Evolutionary conservation across 2,888 invertebrate species (phyloP).

Genomic region (Acrocyrtus sp.): DNA sequence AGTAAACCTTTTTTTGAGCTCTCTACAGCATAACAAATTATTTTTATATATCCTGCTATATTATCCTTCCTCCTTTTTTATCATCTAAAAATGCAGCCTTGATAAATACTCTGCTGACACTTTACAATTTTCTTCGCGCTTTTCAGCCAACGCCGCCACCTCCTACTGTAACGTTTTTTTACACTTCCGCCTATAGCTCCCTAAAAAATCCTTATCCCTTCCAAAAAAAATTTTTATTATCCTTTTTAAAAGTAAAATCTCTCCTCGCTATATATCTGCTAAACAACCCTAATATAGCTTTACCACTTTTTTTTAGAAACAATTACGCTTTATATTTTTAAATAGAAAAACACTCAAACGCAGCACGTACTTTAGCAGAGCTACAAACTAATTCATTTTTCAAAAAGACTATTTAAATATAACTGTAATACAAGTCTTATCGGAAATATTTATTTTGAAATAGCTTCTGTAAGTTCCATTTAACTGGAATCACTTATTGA

Average conservation of each 20-base stretch:
- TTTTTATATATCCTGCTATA: too few relatives aligned
- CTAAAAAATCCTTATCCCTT: not conserved
- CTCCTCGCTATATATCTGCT: conserved; percentile 2
- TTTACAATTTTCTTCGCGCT: too few relatives aligned
- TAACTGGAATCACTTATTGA: conserved; percentile 9
- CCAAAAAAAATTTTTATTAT: not conserved
- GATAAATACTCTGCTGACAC: conserved; percentile 39
- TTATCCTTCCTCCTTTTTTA: not conserved
- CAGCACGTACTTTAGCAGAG: conserved; percentile 6
- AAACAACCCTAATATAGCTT: too few relatives aligned
- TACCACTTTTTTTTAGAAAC: not conserved
- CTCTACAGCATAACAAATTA: conserved; percentile 19
- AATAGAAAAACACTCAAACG: conserved; percentile 30
- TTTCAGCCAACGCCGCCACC: too few relatives aligned
- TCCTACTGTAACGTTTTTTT: too few relatives aligned
- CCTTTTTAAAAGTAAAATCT: conserved; percentile 6
- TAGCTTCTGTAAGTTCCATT: not conserved
- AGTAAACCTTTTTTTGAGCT: conserved; percentile 29
- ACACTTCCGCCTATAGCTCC: too few relatives aligned
- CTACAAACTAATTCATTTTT: too few relatives aligned
- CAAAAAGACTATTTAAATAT: not conserved
- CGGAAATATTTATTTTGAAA: not conserved
- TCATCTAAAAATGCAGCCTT: conserved; percentile 29
- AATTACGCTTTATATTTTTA: conserved; percentile 4
- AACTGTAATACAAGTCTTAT: not conserved